Conservation (phyloP, 2,888 invertebrate species). For the Nesidiocoris tenuis region DNA sequence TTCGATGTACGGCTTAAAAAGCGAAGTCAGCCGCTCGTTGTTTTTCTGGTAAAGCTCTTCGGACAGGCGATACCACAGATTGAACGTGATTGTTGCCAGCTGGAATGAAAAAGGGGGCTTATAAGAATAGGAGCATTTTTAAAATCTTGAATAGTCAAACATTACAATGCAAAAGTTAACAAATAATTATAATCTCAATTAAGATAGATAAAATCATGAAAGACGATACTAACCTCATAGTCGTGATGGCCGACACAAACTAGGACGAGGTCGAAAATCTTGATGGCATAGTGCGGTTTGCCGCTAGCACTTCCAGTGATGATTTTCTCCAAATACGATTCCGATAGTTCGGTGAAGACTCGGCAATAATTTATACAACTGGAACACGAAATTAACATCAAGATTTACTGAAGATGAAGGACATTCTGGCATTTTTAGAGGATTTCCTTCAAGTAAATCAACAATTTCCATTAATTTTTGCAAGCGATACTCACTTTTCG, state of each 20-base stretch:
- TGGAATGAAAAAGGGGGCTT: slow-evolving; percentile 52
- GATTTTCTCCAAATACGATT: slow-evolving; percentile 84
- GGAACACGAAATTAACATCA: slow-evolving; percentile 12
- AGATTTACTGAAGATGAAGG: no score
- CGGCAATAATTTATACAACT: slow-evolving; percentile 78
- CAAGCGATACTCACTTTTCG: slow-evolving; percentile 76
- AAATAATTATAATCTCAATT: no score
- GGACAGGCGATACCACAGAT: slow-evolving; percentile 93
- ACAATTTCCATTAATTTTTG: no score
- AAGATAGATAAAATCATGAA: background rate
- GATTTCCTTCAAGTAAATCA: no score
- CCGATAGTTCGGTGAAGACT: slow-evolving; percentile 91
- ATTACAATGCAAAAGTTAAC: no score
- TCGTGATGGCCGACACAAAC: slow-evolving; percentile 95
- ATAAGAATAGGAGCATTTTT: no score
- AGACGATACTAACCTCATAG: slow-evolving; percentile 73
- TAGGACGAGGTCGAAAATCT: slow-evolving; percentile 83
- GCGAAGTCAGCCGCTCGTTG: slow-evolving; percentile 72
- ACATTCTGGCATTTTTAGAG: no score
- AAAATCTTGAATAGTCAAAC: no score
- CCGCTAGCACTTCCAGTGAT: slow-evolving; percentile 63
- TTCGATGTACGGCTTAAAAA: slow-evolving; percentile 89
- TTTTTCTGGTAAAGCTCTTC: slow-evolving; percentile 90
- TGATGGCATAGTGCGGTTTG: slow-evolving; percentile 71
- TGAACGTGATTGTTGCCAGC: slow-evolving; percentile 85